These are phyloP conservation scores for Phymastichus coffea DNA, from an alignment of 1,140 invertebrate genomes.

Conservation along the genomic window DNA sequence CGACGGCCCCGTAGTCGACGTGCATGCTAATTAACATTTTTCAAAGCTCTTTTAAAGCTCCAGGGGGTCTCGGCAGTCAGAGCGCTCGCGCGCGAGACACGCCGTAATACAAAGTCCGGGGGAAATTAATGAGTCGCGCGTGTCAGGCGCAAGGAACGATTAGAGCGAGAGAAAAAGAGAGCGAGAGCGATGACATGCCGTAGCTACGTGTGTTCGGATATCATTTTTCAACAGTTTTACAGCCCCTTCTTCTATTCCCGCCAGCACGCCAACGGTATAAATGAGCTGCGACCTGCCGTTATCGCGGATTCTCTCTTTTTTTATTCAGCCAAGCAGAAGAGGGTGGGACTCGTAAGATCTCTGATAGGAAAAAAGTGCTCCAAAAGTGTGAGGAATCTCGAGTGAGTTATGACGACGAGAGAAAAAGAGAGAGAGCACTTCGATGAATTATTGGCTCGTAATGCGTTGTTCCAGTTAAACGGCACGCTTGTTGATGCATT, in stretches of 20 bases:
- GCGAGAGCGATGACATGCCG: not conserved
- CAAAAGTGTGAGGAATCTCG: not conserved
- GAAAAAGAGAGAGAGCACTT: too few relatives aligned
- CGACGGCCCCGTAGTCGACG: too few relatives aligned
- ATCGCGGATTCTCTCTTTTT: conserved; percentile 11
- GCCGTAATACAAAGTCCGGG: conserved; percentile 14
- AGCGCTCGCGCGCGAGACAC: conserved; percentile 20
- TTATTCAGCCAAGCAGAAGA: too few relatives aligned
- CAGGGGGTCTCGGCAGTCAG: not conserved
- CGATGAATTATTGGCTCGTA: too few relatives aligned
- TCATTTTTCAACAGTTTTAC: conserved; percentile 48
- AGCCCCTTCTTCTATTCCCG: conserved; percentile 5
- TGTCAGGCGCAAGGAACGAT: conserved; percentile 26
- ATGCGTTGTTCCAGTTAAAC: too few relatives aligned
- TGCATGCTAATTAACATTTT: not conserved
- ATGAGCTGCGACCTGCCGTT: conserved; percentile 34
- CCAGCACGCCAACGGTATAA: conserved; percentile 37
- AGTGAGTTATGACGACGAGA: not conserved
- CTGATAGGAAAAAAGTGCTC: not conserved
- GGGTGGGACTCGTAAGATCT: not conserved
- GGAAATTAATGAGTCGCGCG: conserved; percentile 25
- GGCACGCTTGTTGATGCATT: too few relatives aligned
- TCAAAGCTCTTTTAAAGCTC: not conserved
- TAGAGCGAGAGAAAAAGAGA: not conserved
- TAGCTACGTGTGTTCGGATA: conserved; percentile 33